Evolutionary conservation across 2,797 vertebrate species (phyloP), one percentile per base, ranked within the genome.

Genomic region (Urophycis tenuis): DNA sequence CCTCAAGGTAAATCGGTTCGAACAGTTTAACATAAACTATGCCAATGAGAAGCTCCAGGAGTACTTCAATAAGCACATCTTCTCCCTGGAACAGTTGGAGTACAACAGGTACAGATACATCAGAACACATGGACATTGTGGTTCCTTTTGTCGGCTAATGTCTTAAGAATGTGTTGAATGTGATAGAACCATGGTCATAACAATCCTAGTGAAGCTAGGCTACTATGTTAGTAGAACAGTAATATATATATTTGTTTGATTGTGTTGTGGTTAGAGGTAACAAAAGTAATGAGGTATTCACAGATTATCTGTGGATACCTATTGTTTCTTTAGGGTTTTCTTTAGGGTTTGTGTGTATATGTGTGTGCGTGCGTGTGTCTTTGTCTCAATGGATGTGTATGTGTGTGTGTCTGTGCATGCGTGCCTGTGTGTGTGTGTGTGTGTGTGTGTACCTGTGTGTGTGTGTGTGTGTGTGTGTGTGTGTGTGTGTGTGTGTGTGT

Each of bases 41-140:
- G 92, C 93, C 81, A 94, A 93, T 7, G 92, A 93, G 88, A 93
- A 93, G 72, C 91, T 93, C 30, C 92, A 92, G 82, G 91, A 93
- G 71, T 92, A 92, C 77, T 92, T 93, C 82, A 92, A 92, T 84
- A 94, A 97, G 91, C 96, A 97, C 49, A 93, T 95, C 73, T 97
- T 97, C 81, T 95, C 95, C 72, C 91, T 96, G 87, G 93, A 95
- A 85, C 96, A 96, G 77, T 93, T 97, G 41, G 96, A 97, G 83
- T 97, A 96, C 88, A 97, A 97, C 91, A 95, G 96, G 91, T 95
- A 89, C 75, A 91, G 89, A 39, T 39, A 3, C 32, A 34, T 35
- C 31, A 34, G 14, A 11, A 22, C n/a, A 35, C 31, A n/a, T 9
- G 25, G 60, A 29, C 8, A 11, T 12, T 29, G 11, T 3, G 11